Conservation (phyloP, 2,888 invertebrate genomes). For the Oscheius myriophilus region DNA sequence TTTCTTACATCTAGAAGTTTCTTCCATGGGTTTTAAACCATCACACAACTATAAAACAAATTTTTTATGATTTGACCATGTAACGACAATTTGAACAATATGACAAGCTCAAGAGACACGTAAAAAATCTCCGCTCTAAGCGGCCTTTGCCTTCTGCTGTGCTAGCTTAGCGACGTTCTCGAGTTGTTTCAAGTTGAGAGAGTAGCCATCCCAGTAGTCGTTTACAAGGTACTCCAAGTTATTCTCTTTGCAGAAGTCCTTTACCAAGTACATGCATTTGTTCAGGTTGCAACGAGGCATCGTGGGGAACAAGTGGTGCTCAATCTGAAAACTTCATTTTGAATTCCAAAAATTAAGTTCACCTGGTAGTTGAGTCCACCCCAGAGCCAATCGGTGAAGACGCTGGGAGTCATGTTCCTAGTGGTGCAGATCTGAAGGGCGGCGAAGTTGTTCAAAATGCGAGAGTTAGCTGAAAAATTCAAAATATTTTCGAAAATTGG, state of each 20-base stretch:
- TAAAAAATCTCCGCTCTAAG: constrained; percentile 17
- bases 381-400: constrained; percentile 69
- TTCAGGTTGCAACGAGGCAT: constrained; percentile 68
- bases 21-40: no score
- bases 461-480: constrained; percentile 58
- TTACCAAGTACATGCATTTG: constrained; percentile 54
- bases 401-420: constrained; percentile 67
- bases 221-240: constrained; percentile 62
- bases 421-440: constrained; percentile 68
- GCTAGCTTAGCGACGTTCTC: constrained; percentile 65
- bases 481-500: background rate
- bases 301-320: constrained; percentile 69
- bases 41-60: background rate
- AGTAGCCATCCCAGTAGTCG: constrained; percentile 65
- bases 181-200: constrained; percentile 56
- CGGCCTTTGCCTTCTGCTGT: constrained; percentile 30
- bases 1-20: no score
- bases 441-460: constrained; percentile 69
- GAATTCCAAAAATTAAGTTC: background rate
- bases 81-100: no score
- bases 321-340: constrained; percentile 48
- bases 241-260: constrained; percentile 62
- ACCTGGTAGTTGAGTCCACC: constrained; percentile 69
- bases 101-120: no score
- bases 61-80: background rate